Conservation (phyloP, 2,888 invertebrate species). For the Biston betularia region DNA sequence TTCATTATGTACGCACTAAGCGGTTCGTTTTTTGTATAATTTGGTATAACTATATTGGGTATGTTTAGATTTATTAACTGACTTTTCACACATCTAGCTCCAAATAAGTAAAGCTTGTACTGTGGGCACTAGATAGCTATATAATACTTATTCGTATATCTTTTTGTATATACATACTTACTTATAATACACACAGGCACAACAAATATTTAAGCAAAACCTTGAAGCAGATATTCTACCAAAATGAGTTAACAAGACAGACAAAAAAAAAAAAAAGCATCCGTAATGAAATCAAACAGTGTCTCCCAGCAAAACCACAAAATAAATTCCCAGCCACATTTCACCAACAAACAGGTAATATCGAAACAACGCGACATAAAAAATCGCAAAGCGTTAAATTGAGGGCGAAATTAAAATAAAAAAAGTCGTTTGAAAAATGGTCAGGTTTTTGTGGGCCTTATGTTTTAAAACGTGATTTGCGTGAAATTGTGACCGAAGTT, state of each 20-base stretch:
- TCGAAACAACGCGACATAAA: conserved; percentile 39
- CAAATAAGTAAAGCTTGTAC: too few species aligned
- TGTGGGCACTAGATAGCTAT: too few species aligned
- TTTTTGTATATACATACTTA: too few species aligned
- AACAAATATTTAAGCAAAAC: too few species aligned
- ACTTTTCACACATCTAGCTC: too few species aligned
- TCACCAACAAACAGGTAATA: conserved; percentile 33
- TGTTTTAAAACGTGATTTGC: conserved; percentile 34
- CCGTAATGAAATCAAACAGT: background rate
- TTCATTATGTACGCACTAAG: too few species aligned
- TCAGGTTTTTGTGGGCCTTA: conserved; percentile 31
- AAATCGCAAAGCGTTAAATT: conserved; percentile 32
- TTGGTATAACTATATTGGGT: too few species aligned
- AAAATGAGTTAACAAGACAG: background rate
- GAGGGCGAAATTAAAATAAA: conserved; percentile 41
- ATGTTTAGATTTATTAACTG: too few species aligned
- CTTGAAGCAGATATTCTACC: background rate
- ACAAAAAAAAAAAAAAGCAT: background rate
- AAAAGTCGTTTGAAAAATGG: conserved; percentile 43
- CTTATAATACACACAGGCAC: too few species aligned
- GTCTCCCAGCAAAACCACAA: background rate
- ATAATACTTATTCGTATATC: too few species aligned
- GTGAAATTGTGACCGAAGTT: conserved; percentile 23
- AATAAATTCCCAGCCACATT: conserved; percentile 28
- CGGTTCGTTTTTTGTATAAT: too few species aligned